phyloP scores from a whole-genome alignment of 2,113 vertebrate genomes.

The Callaeas wilsoni region DNA sequence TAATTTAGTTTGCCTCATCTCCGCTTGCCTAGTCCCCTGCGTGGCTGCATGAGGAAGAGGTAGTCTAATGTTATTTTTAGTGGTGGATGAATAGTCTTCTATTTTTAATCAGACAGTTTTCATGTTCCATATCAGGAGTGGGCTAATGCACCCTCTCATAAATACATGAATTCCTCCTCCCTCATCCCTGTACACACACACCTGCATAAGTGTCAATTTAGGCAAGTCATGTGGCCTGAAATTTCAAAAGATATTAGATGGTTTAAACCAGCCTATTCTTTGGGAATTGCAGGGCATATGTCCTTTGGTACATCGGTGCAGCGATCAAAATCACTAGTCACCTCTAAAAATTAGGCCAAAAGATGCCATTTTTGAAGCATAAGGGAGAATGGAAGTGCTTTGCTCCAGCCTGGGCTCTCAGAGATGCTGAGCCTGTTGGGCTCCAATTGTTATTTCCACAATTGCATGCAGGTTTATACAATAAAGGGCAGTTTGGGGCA shows the following conservation, averaged over 20 bases:
- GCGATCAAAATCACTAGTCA: neutral
- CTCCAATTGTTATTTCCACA: neutral
- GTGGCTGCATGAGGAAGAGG: neutral
- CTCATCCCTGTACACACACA: conserved; percentile 2
- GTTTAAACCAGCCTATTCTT: conserved; percentile 29
- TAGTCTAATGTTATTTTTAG: conserved; percentile 39
- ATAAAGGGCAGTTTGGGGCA: neutral
- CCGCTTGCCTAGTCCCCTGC: neutral
- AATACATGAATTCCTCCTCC: conserved; percentile 24
- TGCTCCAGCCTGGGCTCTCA: neutral
- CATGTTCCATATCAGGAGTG: conserved; percentile 25
- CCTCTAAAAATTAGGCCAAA: conserved; percentile 6
- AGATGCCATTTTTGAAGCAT: neutral
- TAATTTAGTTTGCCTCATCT: neutral
- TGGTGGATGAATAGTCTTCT: conserved; percentile 28
- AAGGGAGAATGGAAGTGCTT: neutral
- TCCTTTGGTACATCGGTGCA: neutral
- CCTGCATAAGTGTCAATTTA: conserved; percentile 55
- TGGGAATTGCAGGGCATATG: conserved; percentile 1
- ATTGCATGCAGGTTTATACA: neutral
- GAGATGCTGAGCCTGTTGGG: neutral
- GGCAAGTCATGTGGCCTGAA: conserved; percentile 16
- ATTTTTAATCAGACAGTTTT: conserved; percentile 57
- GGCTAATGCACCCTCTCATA: conserved; percentile 15
- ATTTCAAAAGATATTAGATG: conserved; percentile 30